phyloP scores from a whole-genome alignment of 2,797 vertebrate species.

The Paedocypris micromegethes region DNA sequence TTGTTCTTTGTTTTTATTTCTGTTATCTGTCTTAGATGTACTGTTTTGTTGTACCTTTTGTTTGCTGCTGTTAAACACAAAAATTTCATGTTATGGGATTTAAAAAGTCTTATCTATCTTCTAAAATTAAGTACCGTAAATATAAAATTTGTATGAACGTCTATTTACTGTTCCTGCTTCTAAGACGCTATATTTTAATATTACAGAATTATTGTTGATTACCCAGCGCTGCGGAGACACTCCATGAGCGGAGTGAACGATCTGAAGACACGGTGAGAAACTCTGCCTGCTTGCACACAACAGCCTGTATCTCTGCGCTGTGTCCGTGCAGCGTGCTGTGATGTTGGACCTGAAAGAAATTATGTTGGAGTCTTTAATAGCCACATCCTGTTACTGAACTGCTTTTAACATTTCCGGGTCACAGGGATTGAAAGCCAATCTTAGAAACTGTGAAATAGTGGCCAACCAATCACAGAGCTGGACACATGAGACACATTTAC shows the following conservation, averaged over 20 bases:
- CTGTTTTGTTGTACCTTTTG: too few species aligned
- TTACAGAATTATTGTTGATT: background rate
- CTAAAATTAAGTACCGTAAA: too few species aligned
- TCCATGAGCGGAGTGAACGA: conserved; percentile 69
- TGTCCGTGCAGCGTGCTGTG: conserved; percentile 69
- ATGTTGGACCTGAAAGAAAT: conserved; percentile 67
- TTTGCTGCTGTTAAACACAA: too few species aligned
- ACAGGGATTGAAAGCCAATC: too few species aligned
- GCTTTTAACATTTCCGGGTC: too few species aligned
- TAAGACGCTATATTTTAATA: background rate
- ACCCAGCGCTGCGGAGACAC: conserved; percentile 55
- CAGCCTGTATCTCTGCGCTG: conserved; percentile 63
- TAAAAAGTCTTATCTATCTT: too few species aligned
- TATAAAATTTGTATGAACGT: too few species aligned
- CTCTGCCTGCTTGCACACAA: conserved; percentile 52
- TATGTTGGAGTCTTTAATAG: background rate
- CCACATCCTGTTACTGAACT: background rate
- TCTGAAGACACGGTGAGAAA: conserved; percentile 75
- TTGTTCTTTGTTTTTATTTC: too few species aligned
- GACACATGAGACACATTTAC: too few species aligned
- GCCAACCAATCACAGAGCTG: too few species aligned
- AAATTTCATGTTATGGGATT: background rate
- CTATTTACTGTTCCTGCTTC: background rate
- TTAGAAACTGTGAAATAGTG: too few species aligned
- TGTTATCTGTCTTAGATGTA: too few species aligned